Evolutionary conservation across 2,888 invertebrate genomes (phyloP).

Genomic region (Drosophila recens): DNA sequence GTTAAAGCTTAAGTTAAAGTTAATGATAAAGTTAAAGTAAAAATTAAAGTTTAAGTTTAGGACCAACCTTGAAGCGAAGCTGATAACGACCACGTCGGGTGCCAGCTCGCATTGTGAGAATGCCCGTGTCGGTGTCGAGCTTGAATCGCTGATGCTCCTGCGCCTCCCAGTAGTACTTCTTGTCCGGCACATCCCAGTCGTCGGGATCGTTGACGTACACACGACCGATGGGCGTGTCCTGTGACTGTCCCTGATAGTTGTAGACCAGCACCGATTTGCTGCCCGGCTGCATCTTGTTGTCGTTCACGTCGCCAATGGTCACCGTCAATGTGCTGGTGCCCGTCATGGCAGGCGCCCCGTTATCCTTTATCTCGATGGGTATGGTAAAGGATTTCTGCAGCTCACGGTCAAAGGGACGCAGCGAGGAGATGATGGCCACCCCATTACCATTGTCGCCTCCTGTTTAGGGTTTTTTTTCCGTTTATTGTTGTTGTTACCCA

Average conservation of each 20-base stretch:
- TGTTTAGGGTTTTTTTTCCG: constrained; percentile 77
- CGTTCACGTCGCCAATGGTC: constrained; percentile 98
- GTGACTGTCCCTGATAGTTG: constrained; percentile 96
- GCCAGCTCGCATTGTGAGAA: constrained; percentile 97
- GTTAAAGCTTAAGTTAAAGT: background rate
- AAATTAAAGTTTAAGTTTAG: background rate
- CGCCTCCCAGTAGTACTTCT: constrained; percentile 97
- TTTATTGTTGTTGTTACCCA: constrained; percentile 21
- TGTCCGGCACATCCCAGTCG: constrained; percentile 99
- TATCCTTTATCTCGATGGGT: constrained; percentile 98
- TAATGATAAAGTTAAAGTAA: background rate
- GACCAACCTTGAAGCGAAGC: constrained; percentile 88
- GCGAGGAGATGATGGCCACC: constrained; percentile 97
- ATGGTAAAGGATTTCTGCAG: constrained; percentile 97
- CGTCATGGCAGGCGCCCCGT: constrained; percentile 96
- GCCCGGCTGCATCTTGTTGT: constrained; percentile 99
- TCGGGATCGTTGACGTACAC: constrained; percentile 99
- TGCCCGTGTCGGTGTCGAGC: constrained; percentile 95
- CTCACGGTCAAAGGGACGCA: constrained; percentile 96
- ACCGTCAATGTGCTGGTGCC: constrained; percentile 97
- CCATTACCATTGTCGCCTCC: constrained; percentile 98
- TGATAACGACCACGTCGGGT: constrained; percentile 94
- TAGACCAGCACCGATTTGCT: constrained; percentile 98
- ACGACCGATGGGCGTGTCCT: constrained; percentile 95
- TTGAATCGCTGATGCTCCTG: constrained; percentile 94